Evolutionary conservation across 2,797 vertebrate species (phyloP), one percentile per base, ranked within the genome.

Genomic region (Anas flavirostris): DNA sequence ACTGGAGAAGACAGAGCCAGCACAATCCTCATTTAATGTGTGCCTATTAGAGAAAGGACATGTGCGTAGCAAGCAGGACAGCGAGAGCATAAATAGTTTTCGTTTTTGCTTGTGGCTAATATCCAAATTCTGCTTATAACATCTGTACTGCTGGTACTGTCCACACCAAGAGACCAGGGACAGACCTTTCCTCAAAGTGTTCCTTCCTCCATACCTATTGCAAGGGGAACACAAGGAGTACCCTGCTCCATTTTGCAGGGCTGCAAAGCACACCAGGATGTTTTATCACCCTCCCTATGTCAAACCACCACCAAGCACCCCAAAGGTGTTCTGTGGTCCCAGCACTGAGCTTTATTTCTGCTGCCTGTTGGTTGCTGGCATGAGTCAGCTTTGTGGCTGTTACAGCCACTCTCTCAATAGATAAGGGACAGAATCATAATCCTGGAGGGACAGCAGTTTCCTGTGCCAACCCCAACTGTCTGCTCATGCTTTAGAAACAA

Each of bases 321-420:
- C 44, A 39, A 59, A 9, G 3, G 31, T 5, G 17, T 52, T 73
- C 44, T 67, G 74, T 48, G 43, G 55, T 63, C 89, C 37, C 73
- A 84, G 59, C 46, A 73, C 37, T 29, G 33, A 86, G 83, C 74
- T 81, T 86, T 84, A 56, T 69, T 96, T 82, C 86, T 93, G 70
- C 39, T 77, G 70, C 85, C 67, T 68, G 37, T 29, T 93, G 70
- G 74, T 19, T 90, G 56, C 70, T 88, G 70, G 77, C 33, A 74
- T 90, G 90, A 94, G 91, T 91, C 91, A 94, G 83, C 83, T 94
- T 86, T 84, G 80, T 91, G 86, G 78, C 67, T 88, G 44, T 79
- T 81, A 93, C 93, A 90, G 82, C 41, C 63, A 73, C 16, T 28
- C 80, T 94, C 59, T 31, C 63, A 93, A 93, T 73, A 94, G 81